Conservation (phyloP, 2,888 invertebrate species). For the Mesopsocus fuscifrons region DNA sequence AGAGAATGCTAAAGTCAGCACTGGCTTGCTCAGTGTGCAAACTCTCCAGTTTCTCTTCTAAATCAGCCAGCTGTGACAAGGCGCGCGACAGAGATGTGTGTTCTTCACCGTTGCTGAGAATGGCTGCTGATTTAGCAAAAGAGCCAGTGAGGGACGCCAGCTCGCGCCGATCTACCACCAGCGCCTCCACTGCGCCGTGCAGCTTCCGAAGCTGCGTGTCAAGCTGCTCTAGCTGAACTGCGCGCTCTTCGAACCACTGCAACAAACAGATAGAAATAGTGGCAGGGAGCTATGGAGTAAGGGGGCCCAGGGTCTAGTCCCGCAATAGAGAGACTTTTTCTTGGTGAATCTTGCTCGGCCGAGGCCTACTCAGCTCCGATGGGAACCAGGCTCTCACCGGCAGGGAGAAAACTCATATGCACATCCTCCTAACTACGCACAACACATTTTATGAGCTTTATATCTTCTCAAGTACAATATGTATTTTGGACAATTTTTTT, state of each 20-base stretch:
- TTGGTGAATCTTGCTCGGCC: too few relatives aligned
- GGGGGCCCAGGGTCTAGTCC: too few relatives aligned
- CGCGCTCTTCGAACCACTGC: slow-evolving; percentile 97
- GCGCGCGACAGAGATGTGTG: slow-evolving; percentile 80
- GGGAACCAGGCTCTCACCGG: too few relatives aligned
- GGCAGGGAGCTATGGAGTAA: too few relatives aligned
- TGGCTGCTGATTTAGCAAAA: slow-evolving; percentile 72
- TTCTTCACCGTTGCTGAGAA: slow-evolving; percentile 84
- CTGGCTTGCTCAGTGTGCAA: slow-evolving; percentile 84
- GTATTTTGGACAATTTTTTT: too few relatives aligned
- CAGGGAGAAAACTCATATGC: too few relatives aligned
- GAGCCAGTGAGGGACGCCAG: slow-evolving; percentile 57
- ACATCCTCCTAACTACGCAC: too few relatives aligned
- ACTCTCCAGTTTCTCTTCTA: slow-evolving; percentile 68
- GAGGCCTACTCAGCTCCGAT: too few relatives aligned
- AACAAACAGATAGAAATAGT: too few relatives aligned
- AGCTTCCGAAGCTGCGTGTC: slow-evolving; percentile 77
- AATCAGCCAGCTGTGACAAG: slow-evolving; percentile 74
- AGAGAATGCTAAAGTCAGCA: slow-evolving; percentile 80
- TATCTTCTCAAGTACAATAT: too few relatives aligned
- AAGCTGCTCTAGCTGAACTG: slow-evolving; percentile 73
- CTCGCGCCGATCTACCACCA: slow-evolving; percentile 74
- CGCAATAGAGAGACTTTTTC: too few relatives aligned
- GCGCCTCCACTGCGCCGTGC: slow-evolving; percentile 67
- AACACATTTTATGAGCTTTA: too few relatives aligned